Evolutionary conservation across 2,888 invertebrate species (phyloP), one percentile per base, ranked within the genome.

Genomic region (Camptogramma bilineatum): DNA sequence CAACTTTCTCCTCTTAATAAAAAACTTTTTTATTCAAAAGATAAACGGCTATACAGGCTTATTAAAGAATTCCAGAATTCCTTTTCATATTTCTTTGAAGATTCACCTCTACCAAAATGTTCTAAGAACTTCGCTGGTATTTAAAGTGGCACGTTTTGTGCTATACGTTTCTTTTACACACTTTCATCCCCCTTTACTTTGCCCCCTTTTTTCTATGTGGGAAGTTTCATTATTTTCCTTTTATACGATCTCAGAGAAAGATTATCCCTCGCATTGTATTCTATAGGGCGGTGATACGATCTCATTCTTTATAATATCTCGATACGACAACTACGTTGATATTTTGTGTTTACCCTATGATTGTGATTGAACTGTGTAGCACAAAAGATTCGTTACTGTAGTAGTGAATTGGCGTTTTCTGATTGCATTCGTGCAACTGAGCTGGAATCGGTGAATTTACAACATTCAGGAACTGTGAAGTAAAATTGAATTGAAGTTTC

Each of bases 141-240:
- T 73, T 71, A 28, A 70, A 66, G 64, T 61, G 69, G 72, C 73
- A 71, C 73, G 73, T 70, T 72, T 70, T 74, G 68, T 67, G 55
- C 61, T 70, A 73, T 72, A 76, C 69, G 71, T 73, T 77, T 78
- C 73, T 70, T 73, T 73, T 71, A 61, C 28, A 46, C 57, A 31
- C 61, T 57, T 72, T 77, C 76, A 71, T 68, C 63, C 62, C 21
- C 56, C 50, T 51, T 66, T 61, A 17, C 24, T 59, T 28, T 48
- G 57, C n/a, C 68, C 60, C 58, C 58, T 56, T 69, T 64, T 58
- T 62, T 66, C 67, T 72, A 71, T 70, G 74, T 72, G 69, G 70
- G 68, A 73, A 76, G 70, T 78, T 79, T 78, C 76, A 77, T 81
- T 80, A 81, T 80, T 79, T 80, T 76, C 74, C 71, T 77, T 73